Percentiles rank a stretch among this genome's conserved stretches.
Evolutionary conservation across 1,140 invertebrate genomes (phyloP).

Genomic region (Habropoda laboriosa): DNA sequence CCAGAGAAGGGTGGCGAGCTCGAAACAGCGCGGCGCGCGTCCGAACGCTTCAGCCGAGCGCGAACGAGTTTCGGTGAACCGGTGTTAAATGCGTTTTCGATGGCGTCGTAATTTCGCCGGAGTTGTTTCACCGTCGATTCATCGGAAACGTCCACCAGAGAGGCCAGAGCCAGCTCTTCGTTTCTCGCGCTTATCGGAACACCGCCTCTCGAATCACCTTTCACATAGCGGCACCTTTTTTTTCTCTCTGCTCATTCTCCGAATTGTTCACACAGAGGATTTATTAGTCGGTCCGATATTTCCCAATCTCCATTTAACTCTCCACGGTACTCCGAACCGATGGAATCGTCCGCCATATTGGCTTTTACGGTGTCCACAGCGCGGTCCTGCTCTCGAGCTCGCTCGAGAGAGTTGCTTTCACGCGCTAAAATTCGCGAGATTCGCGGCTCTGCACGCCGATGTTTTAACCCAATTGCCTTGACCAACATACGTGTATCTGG

Average conservation of each 20-base stretch:
- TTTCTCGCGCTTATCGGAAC: conserved; percentile 29
- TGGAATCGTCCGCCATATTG: no score
- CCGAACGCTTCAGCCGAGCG: neutral
- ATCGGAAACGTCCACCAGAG: conserved; percentile 40
- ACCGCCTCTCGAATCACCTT: neutral
- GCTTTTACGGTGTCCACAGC: no score
- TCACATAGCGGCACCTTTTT: neutral
- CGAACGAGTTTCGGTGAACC: conserved; percentile 44
- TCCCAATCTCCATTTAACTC: no score
- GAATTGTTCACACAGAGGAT: no score
- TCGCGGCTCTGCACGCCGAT: conserved; percentile 35
- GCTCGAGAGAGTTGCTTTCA: neutral
- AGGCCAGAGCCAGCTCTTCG: conserved; percentile 17
- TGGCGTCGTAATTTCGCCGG: conserved; percentile 44
- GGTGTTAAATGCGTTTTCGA: conserved; percentile 56
- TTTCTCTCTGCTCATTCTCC: no score
- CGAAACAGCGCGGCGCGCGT: neutral
- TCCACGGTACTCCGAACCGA: no score
- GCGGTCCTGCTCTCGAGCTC: no score
- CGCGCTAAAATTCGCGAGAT: conserved; percentile 47
- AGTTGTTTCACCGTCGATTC: conserved; percentile 49
- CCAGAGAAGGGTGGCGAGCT: no score
- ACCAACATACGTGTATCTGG: conserved; percentile 70
- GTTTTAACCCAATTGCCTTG: conserved; percentile 78
- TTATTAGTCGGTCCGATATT: no score